phyloP scores from a whole-genome alignment of 2,888 invertebrate species.

The Copidosoma aretas region DNA sequence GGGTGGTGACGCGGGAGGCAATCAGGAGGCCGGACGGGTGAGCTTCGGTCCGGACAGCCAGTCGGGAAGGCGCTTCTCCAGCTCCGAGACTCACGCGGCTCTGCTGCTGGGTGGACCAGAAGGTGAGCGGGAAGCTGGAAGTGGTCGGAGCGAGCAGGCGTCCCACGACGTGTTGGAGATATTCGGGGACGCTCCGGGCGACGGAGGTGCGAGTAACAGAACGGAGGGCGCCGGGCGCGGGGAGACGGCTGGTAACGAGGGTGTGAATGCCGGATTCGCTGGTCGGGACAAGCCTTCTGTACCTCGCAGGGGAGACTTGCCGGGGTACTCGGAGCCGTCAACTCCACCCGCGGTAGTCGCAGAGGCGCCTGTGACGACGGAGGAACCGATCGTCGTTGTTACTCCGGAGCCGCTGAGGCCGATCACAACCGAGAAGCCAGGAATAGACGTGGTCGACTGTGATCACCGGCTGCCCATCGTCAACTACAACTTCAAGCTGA shows the following conservation, averaged over 20 bases:
- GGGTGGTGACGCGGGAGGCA: no score
- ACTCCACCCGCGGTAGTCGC: background rate
- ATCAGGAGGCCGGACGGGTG: background rate
- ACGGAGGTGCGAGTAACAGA: no score
- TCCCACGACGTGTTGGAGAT: no score
- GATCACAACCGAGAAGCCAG: background rate
- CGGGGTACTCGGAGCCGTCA: slow-evolving; percentile 22
- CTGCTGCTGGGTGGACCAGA: background rate
- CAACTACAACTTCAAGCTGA: no score
- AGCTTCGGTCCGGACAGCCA: background rate
- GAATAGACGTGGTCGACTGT: background rate
- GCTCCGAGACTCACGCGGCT: background rate
- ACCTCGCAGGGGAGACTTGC: slow-evolving; percentile 26
- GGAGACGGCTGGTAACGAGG: no score
- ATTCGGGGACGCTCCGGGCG: no score
- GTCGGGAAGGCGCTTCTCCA: background rate
- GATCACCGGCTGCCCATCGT: background rate
- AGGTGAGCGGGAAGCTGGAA: background rate
- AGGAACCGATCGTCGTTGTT: background rate
- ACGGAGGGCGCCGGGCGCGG: no score
- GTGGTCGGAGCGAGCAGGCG: no score
- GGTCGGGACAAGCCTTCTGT: no score
- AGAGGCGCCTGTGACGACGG: background rate
- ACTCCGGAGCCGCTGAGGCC: background rate
- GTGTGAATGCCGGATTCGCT: no score